phyloP scores from a whole-genome alignment of 2,888 invertebrate species.

The Serripes groenlandicus region DNA sequence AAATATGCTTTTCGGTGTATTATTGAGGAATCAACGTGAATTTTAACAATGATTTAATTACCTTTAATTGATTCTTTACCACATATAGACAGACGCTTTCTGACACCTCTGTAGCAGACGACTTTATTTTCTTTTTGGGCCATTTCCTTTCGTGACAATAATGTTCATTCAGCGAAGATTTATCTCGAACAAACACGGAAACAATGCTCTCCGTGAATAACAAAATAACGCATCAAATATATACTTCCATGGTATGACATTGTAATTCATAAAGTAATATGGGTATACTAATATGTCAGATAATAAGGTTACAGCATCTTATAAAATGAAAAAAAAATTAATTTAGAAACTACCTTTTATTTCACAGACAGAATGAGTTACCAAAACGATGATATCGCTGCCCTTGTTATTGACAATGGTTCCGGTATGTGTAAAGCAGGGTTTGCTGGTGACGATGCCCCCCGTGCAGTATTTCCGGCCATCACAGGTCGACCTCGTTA shows the following conservation, averaged over 20 bases:
- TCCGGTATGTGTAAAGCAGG: constrained; percentile 91
- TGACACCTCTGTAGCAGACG: too few species aligned
- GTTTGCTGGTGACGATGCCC: constrained; percentile 56
- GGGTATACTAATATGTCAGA: background rate
- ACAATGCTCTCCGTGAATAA: background rate
- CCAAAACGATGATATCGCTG: constrained; percentile 96
- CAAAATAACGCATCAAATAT: background rate
- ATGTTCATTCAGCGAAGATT: too few species aligned
- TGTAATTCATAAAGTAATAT: background rate
- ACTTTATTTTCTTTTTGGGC: too few species aligned
- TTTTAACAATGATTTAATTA: too few species aligned
- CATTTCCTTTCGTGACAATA: too few species aligned
- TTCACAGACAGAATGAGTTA: constrained; percentile 18
- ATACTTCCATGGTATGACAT: background rate
- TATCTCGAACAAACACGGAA: background rate
- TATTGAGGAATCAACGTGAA: too few species aligned
- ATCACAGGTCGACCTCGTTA: constrained; percentile 46
- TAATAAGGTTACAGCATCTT: background rate
- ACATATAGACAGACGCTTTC: too few species aligned
- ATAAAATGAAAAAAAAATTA: background rate
- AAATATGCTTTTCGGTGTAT: too few species aligned
- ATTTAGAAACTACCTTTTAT: background rate
- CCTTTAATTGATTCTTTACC: too few species aligned
- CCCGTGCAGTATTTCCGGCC: constrained; percentile 56
- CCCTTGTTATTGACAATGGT: constrained; percentile 92